Evolutionary conservation across 2,888 invertebrate genomes (phyloP).

Genomic region (Drosophila prolongata): DNA sequence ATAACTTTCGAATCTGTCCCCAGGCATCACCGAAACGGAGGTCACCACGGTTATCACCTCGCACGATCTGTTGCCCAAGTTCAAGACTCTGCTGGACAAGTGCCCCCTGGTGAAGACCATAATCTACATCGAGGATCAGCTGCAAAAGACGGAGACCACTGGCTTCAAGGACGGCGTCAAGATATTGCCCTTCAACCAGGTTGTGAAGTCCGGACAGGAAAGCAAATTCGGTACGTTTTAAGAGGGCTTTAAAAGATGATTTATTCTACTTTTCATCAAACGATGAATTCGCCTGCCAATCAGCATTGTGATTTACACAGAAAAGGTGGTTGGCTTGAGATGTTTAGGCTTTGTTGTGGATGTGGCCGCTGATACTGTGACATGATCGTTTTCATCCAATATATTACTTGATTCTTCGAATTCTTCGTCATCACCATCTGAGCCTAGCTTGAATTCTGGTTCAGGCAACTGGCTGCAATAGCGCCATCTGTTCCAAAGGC

Average conservation of each 20-base stretch:
- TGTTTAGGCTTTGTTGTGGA: constrained; percentile 2
- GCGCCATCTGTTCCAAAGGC: constrained; percentile 14
- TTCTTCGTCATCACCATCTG: neutral
- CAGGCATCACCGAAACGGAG: constrained; percentile 95
- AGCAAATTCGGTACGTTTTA: constrained; percentile 85
- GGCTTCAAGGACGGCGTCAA: constrained; percentile 91
- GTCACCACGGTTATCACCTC: constrained; percentile 96
- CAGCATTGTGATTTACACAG: neutral
- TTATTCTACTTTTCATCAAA: constrained; percentile 5
- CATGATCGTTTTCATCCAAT: neutral
- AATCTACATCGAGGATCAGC: constrained; percentile 95
- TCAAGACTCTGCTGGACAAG: constrained; percentile 90
- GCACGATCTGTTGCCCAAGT: constrained; percentile 95
- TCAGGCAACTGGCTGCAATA: constrained; percentile 2
- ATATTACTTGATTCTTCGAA: neutral
- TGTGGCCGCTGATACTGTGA: constrained; percentile 4
- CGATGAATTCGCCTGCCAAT: neutral
- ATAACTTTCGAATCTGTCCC: neutral
- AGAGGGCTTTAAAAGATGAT: neutral
- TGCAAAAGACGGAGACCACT: constrained; percentile 88
- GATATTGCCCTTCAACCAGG: constrained; percentile 90
- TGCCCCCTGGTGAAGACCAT: constrained; percentile 92
- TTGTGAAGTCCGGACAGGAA: constrained; percentile 87
- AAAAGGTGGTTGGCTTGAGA: neutral
- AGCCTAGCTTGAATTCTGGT: neutral